Evolutionary conservation across 2,888 invertebrate genomes (phyloP), one percentile per base, ranked within the genome.

Genomic region (Apodemia mormo): DNA sequence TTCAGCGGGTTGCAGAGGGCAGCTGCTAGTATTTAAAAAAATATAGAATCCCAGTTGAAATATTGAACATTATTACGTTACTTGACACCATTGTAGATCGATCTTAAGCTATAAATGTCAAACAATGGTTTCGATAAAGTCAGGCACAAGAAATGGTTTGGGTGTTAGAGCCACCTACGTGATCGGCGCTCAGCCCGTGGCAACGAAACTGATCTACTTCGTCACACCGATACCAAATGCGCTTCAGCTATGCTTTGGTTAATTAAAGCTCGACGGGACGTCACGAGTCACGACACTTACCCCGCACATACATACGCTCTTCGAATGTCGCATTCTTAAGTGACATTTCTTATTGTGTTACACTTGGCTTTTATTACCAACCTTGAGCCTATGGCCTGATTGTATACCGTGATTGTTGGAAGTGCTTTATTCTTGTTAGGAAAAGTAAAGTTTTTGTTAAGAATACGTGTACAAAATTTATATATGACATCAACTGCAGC

Each of bases 251-350:
- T 85, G 90, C 86, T 85, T 78, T 84, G 88, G 84, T 89, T 92
- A 92, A 92, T 92, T 91, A 92, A 91, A 90, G 89, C 83, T 81
- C 87, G 85, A 87, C 85, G 88, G 88, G 86, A 88, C 87, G 82
- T 85, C 89, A 87, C 85, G 86, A 86, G 82, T 85, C 89, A 87
- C 85, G 86, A 86, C 86, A 82, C 81, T 83, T 83, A 85, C 82
- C 84, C 76, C 74, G 72, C 76, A 78, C 79, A 82, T 82, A 80
- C 83, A 81, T 80, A 77, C 77, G 82, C 80, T 77, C 83, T 80
- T 81, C 80, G 80, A 81, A 77, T 74, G 76, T 79, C 79, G 82
- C 79, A 77, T 77, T 83, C 83, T 81, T 72, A 81, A 83, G 81
- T 79, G 88, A 88, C 88, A 86, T 82, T 78, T 87, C 83, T 82